Base-by-base conservation (phyloP, 2,113 vertebrate genomes). In the Scomber japonicus region DNA sequence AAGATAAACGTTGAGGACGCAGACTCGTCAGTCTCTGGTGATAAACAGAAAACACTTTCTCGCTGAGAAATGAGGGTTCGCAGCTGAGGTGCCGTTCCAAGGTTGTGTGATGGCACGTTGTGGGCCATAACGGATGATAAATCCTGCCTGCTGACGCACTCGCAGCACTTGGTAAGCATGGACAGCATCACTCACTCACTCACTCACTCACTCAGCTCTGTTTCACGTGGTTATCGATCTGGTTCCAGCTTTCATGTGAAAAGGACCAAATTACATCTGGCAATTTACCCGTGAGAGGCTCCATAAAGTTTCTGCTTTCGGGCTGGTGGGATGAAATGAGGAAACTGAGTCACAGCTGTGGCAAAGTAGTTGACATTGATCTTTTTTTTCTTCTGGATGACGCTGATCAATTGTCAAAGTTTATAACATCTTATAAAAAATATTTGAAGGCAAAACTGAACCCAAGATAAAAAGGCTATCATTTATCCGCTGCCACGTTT, bases 121-220 rank as follows among this genome's bases (percentile, higher is more conserved):
- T 60, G 48, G 71, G 54, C 71, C 75, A 71, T 75, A 88, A 75
- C 71, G 65, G 90, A 91, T 82, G 74, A 92, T 92, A 85, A 89
- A 93, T 91, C 85, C 65, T 75, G 65, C 59, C 40, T 83, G 86
- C 80, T 93, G 93, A 94, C 90, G 89, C 90, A 92, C 88, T 82
- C 21, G 35, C 9, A 16, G 59, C 64, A 85, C 85, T 89, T 66
- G 73, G 71, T 35, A 71, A 78, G 82, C 82, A 78, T 10, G 54
- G 81, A 83, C 51, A 55, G 83, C 91, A 93, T 93, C 88, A 92
- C 83, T 93, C 92, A 93, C 35, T 35, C 31, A 93, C 35, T 35
- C 31, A 70, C 19, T 19, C 48, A 9, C 76, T 27, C 35, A 11
- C 60, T 71, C 61, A 11, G 75, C 80, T 81, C 84, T 19, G 55